Evolutionary conservation across 2,113 vertebrate species (phyloP).

Genomic region (Ornithorhynchus anatinus): DNA sequence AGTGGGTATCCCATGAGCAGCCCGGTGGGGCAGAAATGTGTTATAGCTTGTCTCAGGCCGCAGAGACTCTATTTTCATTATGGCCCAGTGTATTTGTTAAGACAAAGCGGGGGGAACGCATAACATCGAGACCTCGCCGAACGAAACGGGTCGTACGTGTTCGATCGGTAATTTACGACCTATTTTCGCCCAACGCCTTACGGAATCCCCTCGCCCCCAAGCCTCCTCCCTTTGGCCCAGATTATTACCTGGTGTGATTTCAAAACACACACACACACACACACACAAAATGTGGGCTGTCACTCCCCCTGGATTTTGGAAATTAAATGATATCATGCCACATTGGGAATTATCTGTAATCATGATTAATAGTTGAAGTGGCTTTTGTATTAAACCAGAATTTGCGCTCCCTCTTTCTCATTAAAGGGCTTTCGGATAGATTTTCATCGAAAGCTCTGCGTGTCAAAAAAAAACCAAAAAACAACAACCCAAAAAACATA

Average conservation of each 20-base stretch:
- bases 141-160: slow-evolving; percentile 56
- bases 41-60: slow-evolving; percentile 79
- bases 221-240: slow-evolving; percentile 22
- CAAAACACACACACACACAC: too few species aligned
- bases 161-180: slow-evolving; percentile 68
- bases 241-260: slow-evolving; percentile 27
- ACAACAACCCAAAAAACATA: not conserved
- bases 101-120: slow-evolving; percentile 60
- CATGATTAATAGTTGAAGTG: slow-evolving; percentile 64
- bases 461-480: slow-evolving; percentile 7
- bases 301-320: slow-evolving; percentile 41
- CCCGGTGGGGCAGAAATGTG: slow-evolving; percentile 76
- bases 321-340: slow-evolving; percentile 59
- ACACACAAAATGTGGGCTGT: slow-evolving; percentile 35
- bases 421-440: slow-evolving; percentile 52
- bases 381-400: slow-evolving; percentile 63
- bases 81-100: slow-evolving; percentile 72
- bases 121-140: slow-evolving; percentile 62
- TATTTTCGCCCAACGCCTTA: slow-evolving; percentile 7
- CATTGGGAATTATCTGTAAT: slow-evolving; percentile 58
- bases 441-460: slow-evolving; percentile 47
- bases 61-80: slow-evolving; percentile 78
- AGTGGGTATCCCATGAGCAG: slow-evolving; percentile 76
- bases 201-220: not conserved
- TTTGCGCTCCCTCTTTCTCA: slow-evolving; percentile 59